These are phyloP conservation scores for Callaeas wilsoni DNA, from an alignment of 2,113 vertebrate species.

Conservation along the genomic window DNA sequence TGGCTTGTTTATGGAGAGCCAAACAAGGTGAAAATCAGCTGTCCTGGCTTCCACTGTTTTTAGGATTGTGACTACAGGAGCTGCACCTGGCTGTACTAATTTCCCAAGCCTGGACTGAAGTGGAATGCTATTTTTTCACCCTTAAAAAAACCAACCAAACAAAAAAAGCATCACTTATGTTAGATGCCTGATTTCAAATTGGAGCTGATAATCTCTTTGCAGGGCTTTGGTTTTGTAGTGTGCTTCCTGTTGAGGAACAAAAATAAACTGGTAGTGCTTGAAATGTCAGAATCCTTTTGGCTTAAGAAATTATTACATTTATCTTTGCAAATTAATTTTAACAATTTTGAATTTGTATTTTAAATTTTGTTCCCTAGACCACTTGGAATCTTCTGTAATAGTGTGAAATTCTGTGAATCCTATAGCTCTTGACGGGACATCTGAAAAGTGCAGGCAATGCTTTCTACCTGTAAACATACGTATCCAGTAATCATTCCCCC, in stretches of 20 bases:
- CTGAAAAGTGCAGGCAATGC: not conserved
- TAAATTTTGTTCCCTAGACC: not conserved
- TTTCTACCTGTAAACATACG: not conserved
- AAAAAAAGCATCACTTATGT: not conserved
- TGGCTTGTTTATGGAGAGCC: not conserved
- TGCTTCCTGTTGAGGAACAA: not conserved
- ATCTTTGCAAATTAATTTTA: not conserved
- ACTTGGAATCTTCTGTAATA: not conserved
- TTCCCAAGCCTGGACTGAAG: not conserved
- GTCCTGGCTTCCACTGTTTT: not conserved
- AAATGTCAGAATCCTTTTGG: not conserved
- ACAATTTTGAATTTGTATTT: not conserved
- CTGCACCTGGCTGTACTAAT: not conserved
- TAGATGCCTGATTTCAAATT: not conserved
- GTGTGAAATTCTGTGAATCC: not conserved
- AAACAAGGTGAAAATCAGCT: not conserved
- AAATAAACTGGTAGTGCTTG: not conserved
- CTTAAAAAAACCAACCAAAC: not conserved
- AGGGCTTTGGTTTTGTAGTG: not conserved
- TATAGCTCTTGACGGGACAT: not conserved
- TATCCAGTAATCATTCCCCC: not conserved
- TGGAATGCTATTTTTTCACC: not conserved
- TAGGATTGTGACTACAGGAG: not conserved
- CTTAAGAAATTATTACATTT: not conserved
- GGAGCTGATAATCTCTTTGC: not conserved